Percentiles rank a stretch among this genome's conserved stretches.
These are phyloP conservation scores for Disparrhopalites patrizii DNA, from an alignment of 2,888 invertebrate species.

Conservation along the genomic window DNA sequence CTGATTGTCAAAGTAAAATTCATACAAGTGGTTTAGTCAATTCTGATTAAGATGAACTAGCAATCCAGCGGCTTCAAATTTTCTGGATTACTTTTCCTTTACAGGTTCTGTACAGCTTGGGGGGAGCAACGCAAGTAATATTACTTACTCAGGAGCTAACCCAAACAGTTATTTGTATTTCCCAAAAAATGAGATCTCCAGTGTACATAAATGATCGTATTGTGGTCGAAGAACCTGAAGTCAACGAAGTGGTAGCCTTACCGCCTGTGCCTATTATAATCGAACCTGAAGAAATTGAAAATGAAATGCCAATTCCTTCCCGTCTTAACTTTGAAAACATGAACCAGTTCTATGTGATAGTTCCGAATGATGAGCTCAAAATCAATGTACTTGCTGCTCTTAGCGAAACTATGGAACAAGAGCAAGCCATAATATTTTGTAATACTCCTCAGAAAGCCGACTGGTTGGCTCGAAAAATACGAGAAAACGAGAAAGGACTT, in stretches of 20 bases:
- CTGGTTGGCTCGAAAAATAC: constrained; percentile 31
- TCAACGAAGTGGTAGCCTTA: neutral
- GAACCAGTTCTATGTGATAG: constrained; percentile 32
- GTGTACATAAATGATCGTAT: constrained; percentile 12
- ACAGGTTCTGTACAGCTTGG: constrained; percentile 13
- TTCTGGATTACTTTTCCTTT: too few species aligned
- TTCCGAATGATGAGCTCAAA: constrained; percentile 30
- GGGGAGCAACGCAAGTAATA: constrained; percentile 18
- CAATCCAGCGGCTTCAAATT: too few species aligned
- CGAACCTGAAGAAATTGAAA: constrained; percentile 14
- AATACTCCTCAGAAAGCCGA: constrained; percentile 32
- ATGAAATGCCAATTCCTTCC: neutral
- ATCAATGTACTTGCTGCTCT: constrained; percentile 29
- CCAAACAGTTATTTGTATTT: neutral
- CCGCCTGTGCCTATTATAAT: neutral
- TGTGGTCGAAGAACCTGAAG: neutral
- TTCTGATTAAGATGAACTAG: neutral
- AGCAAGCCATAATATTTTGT: constrained; percentile 40
- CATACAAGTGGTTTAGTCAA: neutral
- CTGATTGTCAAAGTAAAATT: constrained; percentile 15
- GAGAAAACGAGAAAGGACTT: constrained; percentile 33
- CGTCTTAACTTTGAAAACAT: constrained; percentile 6
- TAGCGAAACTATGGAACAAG: constrained; percentile 31
- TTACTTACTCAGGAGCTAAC: neutral
- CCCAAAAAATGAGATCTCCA: constrained; percentile 13